phyloP scores from a whole-genome alignment of 1,140 invertebrate species.

The Eufriesea mexicana region DNA sequence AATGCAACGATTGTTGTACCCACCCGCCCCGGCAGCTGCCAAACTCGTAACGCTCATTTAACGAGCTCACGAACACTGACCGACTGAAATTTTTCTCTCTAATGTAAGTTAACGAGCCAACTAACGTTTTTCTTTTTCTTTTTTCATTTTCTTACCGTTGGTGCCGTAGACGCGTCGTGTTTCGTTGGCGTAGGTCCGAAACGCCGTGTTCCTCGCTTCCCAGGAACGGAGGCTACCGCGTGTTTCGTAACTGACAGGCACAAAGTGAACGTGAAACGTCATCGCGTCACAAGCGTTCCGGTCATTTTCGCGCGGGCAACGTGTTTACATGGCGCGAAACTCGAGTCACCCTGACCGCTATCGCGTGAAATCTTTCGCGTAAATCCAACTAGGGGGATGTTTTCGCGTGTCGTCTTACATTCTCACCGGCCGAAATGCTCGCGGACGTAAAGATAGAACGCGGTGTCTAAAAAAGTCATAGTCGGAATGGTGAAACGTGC shows the following conservation, averaged over 20 bases:
- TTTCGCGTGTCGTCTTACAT: background rate
- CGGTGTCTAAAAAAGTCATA: background rate
- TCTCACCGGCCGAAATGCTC: background rate
- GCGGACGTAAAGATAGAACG: background rate
- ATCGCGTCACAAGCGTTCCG: constrained; percentile 12
- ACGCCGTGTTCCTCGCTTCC: constrained; percentile 9
- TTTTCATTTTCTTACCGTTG: background rate
- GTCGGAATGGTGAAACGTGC: background rate
- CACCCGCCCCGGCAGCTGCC: constrained; percentile 27
- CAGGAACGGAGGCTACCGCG: background rate
- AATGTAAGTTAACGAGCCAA: constrained; percentile 24
- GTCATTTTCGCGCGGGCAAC: constrained; percentile 8
- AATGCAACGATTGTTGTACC: constrained; percentile 67
- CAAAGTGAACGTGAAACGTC: constrained; percentile 29
- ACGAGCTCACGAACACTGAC: constrained; percentile 42
- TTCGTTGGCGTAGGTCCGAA: constrained; percentile 54
- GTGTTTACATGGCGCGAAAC: constrained; percentile 26
- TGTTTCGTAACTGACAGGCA: constrained; percentile 30
- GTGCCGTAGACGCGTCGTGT: background rate
- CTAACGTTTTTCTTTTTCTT: background rate
- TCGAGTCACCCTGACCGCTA: constrained; percentile 26
- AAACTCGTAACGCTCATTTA: constrained; percentile 49
- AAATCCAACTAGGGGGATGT: background rate
- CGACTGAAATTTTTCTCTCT: constrained; percentile 52
- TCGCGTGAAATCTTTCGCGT: background rate